Evolutionary conservation across 2,113 vertebrate genomes (phyloP).

Genomic region (Chrysochloris asiatica): DNA sequence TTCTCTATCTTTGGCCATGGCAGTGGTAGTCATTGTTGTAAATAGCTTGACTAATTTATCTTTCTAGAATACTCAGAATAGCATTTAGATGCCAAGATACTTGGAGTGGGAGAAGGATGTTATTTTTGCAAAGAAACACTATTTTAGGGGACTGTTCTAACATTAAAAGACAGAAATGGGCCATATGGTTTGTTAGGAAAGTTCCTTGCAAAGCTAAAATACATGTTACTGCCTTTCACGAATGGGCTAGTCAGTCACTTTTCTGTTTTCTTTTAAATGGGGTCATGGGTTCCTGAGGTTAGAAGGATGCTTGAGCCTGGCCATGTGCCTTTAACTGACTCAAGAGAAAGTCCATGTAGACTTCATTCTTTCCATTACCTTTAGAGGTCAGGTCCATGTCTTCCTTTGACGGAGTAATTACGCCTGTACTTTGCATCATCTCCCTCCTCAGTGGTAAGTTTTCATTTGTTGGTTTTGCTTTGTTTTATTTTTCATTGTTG

Average conservation of each 20-base stretch:
- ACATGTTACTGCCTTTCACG: neutral
- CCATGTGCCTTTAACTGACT: neutral
- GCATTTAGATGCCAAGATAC: constrained; percentile 63
- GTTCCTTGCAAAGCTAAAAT: constrained; percentile 64
- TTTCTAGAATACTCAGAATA: constrained; percentile 69
- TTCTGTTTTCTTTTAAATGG: constrained; percentile 5
- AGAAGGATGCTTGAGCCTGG: neutral
- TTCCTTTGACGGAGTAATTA: neutral
- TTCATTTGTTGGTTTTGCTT: constrained; percentile 30
- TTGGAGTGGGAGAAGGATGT: constrained; percentile 64
- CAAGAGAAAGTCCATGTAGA: neutral
- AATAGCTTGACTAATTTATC: constrained; percentile 73
- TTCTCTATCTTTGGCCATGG: constrained; percentile 44
- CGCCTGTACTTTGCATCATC: neutral
- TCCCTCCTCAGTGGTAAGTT: neutral
- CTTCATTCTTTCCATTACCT: neutral
- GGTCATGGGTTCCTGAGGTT: neutral
- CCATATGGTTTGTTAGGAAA: constrained; percentile 68
- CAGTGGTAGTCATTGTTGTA: constrained; percentile 57
- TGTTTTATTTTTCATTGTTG: neutral
- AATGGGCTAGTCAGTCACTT: neutral
- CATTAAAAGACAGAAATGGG: constrained; percentile 65
- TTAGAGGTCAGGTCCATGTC: neutral
- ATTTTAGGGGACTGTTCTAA: constrained; percentile 67
- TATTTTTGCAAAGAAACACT: constrained; percentile 77